Conservation (phyloP, 1,140 invertebrate species). For the Platorchestia sp. region DNA sequence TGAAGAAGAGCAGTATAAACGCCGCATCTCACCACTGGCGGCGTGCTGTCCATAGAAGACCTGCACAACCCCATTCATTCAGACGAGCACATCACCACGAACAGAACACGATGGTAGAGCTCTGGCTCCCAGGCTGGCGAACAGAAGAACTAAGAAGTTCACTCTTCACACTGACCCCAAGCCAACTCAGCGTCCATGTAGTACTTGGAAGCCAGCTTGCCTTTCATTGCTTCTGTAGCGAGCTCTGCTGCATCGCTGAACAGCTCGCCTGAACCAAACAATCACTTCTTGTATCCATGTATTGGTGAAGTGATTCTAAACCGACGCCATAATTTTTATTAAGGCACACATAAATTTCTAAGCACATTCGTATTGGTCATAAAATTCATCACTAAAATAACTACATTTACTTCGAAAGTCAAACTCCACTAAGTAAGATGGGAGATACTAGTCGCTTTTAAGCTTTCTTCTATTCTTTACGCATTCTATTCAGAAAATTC, state of each 20-base stretch:
- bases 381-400: neutral
- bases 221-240: conserved; percentile 75
- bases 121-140: neutral
- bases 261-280: conserved; percentile 69
- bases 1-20: neutral
- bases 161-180: conserved; percentile 67
- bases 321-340: neutral
- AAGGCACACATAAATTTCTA: neutral
- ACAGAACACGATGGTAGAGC: neutral
- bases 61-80: neutral
- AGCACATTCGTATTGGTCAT: neutral
- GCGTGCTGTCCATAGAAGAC: no score
- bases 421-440: neutral
- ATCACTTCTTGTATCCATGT: neutral
- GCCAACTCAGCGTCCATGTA: conserved; percentile 75
- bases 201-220: conserved; percentile 75
- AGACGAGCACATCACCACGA: neutral
- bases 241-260: conserved; percentile 75
- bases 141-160: neutral
- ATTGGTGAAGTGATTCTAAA: neutral
- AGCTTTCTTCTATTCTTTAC: neutral
- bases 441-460: neutral
- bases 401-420: neutral
- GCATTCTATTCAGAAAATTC: neutral
- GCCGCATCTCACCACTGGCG: neutral